Evolutionary conservation across 92 coral and sea anemone species (phyloP).

Genomic region (Parazoanthus swiftii): DNA sequence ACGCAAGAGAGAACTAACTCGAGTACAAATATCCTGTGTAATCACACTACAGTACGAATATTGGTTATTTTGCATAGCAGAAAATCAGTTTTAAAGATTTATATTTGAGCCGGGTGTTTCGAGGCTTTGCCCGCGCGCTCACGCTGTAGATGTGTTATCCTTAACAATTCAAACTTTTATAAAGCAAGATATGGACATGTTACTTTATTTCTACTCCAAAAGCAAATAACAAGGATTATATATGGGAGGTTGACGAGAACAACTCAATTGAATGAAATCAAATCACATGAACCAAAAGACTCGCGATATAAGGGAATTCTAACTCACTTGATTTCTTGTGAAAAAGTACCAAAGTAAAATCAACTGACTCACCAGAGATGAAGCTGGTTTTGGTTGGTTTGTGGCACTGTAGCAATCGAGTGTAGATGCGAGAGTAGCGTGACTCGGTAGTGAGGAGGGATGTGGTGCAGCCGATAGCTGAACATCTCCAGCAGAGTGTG

Average conservation of each 20-base stretch:
- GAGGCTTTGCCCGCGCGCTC: no score
- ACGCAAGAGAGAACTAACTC: no score
- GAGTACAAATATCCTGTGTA: no score
- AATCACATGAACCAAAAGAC: not conserved
- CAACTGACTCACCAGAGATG: conserved; percentile 78
- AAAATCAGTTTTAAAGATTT: no score
- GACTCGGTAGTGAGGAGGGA: conserved; percentile 91
- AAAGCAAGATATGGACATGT: no score
- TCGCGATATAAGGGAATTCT: not conserved
- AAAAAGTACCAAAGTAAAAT: not conserved
- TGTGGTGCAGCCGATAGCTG: conserved; percentile 90
- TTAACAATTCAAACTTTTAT: no score
- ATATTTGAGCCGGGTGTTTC: no score
- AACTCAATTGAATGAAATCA: no score
- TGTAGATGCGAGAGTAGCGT: conserved; percentile 94
- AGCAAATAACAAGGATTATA: not conserved
- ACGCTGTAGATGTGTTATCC: no score
- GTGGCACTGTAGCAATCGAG: conserved; percentile 91
- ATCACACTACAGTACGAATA: no score
- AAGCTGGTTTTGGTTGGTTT: conserved; percentile 96
- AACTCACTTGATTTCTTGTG: not conserved
- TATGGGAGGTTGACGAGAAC: not conserved
- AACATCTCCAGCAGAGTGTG: conserved; percentile 95
- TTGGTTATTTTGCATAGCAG: no score
- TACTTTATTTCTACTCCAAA: no score